Base-by-base conservation (phyloP, 2,888 invertebrate species). In the Drosophila barbarae region DNA sequence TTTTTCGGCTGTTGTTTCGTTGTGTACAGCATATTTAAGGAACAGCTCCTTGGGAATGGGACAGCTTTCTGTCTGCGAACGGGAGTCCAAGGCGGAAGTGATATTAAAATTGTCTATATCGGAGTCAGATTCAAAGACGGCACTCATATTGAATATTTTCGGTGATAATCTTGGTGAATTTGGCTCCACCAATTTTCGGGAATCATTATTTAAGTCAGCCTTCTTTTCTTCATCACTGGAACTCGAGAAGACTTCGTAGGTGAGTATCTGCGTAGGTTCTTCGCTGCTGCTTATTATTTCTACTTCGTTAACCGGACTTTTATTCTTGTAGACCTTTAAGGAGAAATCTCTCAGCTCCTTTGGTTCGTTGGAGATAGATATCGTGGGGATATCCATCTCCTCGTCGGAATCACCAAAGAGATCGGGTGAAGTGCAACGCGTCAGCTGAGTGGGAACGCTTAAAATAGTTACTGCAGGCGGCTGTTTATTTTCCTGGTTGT, bases 151-250 rank as follows among this genome's bases (percentile, higher is more conserved):
- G 1, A 38, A 18, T 4, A 15, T 18, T 28, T 39, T 54, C 2
- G 26, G 9, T 8, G 21, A 30, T 30, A 36, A 4, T 9, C n/a
- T 36, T 9, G 13, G 13, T n/a, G 8, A 18, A 9, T 42, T 21
- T 38, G 23, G 9, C 5, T 38, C n/a, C 15, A 8, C 15, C 1
- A 53, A 13, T 15, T 74, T 66, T 42, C 76, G 61, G 0, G 42
- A 35, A n/a, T 28, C 46, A 9, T 12, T 18, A 3, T 2, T 4
- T 1, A 13, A 8, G 28, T 18, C 12, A 15, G 2, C 2, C 30
- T 35, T n/a, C 13, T 18, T 39, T 88, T 88, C 88, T 71, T 88
- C 88, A 72, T 89, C 89, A 41, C 87, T 89, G 13, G 88, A 88
- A 38, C 87, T 89, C 6, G 88, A 88, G 46, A 75, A 87, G 3